Base-by-base conservation (phyloP, 2,113 vertebrate species). In the Sinocyclocheilus anshuiensis region DNA sequence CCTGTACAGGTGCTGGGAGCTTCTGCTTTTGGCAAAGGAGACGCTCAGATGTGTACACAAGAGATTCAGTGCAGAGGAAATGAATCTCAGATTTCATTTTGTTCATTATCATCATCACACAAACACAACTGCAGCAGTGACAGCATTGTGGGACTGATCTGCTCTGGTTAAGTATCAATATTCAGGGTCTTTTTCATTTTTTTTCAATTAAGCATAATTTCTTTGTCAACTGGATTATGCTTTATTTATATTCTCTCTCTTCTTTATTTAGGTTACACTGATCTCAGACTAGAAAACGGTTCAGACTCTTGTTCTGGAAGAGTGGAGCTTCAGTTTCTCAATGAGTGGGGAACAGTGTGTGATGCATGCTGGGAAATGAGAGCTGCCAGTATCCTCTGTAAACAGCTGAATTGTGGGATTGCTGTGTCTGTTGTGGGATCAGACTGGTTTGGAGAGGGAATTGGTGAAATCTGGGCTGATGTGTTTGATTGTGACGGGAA, bases 321-420 rank as follows among this genome's bases (percentile, higher is more conserved):
- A 61, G 59, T 61, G 0, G 59, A 61, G 9, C 59, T 1, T 61
- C 22, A 4, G 59, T 48, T 3, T 11, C 3, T 48, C 11, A 12
- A 4, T 48, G 3, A 13, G 3, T 63, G 81, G 84, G 39, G 71
- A 1, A 84, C 77, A 29, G 75, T 90, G 39, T 90, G 89, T 76
- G 86, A 85, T 77, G 82, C 33, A 33, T 81, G 50, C 65, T 89
- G 88, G 88, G 74, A 88, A 67, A 77, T 85, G 53, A 72, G 42
- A 76, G 86, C 78, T 63, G 83, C 89, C 48, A 84, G 12, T 48
- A 88, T 91, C 11, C 69, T 91, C 45, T 91, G 90, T 59, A 53
- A 45, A 50, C 84, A 90, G 77, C 65, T 91, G 81, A 65, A 86
- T 45, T 91, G 90, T 88, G 88, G 88, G 13, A 29, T 50, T 50